Evolutionary conservation across 2,797 vertebrate genomes (phyloP).

Genomic region (Bovichtus variegatus): DNA sequence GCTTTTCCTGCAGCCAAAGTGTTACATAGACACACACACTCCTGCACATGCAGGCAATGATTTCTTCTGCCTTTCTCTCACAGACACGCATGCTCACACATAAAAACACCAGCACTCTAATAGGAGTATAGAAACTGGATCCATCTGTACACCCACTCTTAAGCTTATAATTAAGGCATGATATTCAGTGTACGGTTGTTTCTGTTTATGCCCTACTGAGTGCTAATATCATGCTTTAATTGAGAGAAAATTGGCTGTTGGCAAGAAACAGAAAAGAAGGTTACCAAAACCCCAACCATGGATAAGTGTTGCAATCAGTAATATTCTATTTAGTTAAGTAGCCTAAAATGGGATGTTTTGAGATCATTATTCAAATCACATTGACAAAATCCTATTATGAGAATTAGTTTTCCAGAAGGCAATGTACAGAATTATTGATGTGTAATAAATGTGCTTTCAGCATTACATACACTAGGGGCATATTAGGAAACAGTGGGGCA

Average conservation of each 20-base stretch:
- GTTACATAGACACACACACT: conserved; percentile 27
- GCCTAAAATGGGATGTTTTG: conserved; percentile 90
- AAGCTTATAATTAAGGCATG: conserved; percentile 85
- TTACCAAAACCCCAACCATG: conserved; percentile 87
- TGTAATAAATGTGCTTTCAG: conserved; percentile 84
- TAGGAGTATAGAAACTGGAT: conserved; percentile 74
- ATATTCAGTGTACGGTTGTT: conserved; percentile 86
- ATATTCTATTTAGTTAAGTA: conserved; percentile 90
- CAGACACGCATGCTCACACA: conserved; percentile 44
- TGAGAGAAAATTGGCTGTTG: conserved; percentile 90
- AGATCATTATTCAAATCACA: conserved; percentile 91
- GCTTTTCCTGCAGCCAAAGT: conserved; percentile 48
- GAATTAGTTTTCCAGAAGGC: conserved; percentile 87
- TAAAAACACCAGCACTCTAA: conserved; percentile 61
- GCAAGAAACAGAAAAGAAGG: conserved; percentile 88
- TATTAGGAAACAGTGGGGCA: conserved; percentile 78
- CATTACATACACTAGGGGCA: conserved; percentile 79
- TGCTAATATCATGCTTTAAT: conserved; percentile 91
- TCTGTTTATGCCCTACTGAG: conserved; percentile 86
- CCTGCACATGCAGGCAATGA: conserved; percentile 36
- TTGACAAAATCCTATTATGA: conserved; percentile 89
- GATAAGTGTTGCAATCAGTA: conserved; percentile 90
- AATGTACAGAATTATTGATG: conserved; percentile 88
- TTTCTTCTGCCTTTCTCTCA: conserved; percentile 49
- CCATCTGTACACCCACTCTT: conserved; percentile 78